These are phyloP conservation scores for Proteles cristata DNA, from an alignment of 2,113 vertebrate genomes.

Conservation along the genomic window DNA sequence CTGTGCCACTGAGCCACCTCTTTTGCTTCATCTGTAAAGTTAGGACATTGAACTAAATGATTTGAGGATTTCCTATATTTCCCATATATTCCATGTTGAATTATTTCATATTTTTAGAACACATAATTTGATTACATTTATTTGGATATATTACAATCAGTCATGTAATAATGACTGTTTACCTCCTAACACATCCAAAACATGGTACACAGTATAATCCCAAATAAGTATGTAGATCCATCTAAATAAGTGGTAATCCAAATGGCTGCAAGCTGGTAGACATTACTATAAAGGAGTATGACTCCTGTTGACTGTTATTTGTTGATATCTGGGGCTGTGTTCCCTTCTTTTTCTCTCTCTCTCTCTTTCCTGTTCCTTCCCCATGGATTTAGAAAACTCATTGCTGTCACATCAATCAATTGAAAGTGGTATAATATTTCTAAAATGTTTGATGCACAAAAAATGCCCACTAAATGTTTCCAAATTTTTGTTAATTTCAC, in stretches of 20 bases:
- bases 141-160: background rate
- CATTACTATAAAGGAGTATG: background rate
- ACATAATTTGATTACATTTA: background rate
- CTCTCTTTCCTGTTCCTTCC: background rate
- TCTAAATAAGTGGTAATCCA: background rate
- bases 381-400: background rate
- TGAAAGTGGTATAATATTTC: background rate
- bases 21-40: background rate
- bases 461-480: background rate
- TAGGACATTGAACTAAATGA: background rate
- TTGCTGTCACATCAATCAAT: background rate
- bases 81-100: background rate
- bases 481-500: background rate
- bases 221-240: background rate
- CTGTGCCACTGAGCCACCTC: background rate
- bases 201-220: background rate
- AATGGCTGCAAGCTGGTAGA: background rate
- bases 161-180: background rate
- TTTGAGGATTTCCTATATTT: background rate
- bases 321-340: background rate
- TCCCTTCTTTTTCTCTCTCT: background rate
- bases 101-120: constrained; percentile 1
- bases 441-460: background rate
- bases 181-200: background rate
- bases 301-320: background rate